Evolutionary conservation across 2,888 invertebrate species (phyloP).

Genomic region (Ommatoiulus sabulosus): DNA sequence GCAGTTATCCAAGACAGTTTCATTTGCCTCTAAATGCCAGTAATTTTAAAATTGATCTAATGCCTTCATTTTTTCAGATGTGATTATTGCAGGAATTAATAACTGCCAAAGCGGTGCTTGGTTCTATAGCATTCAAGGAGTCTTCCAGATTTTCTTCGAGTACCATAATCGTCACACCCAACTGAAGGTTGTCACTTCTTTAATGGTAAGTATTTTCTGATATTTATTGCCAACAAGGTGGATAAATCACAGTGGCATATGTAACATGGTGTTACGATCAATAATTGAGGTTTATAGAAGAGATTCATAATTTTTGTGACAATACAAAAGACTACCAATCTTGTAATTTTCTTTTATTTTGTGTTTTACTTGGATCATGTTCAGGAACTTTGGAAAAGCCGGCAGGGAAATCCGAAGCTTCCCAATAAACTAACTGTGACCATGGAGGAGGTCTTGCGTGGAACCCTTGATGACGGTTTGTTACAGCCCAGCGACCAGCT

Average conservation of each 20-base stretch:
- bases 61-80: conserved; percentile 58
- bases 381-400: conserved; percentile 58
- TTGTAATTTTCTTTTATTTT: too few species aligned
- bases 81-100: conserved; percentile 53
- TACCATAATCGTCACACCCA: conserved; percentile 57
- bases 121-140: conserved; percentile 59
- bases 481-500: neutral
- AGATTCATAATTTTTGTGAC: too few species aligned
- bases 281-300: too few species aligned
- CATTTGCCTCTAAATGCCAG: too few species aligned
- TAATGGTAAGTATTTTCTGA: conserved; percentile 53
- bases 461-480: neutral
- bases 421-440: conserved; percentile 54
- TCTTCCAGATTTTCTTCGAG: conserved; percentile 58
- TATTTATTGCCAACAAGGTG: too few species aligned
- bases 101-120: conserved; percentile 58
- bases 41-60: too few species aligned
- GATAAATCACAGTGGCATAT: too few species aligned
- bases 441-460: conserved; percentile 51
- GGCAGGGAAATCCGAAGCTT: conserved; percentile 53
- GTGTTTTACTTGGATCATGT: too few species aligned
- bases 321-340: too few species aligned
- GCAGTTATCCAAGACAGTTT: too few species aligned
- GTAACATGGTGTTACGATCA: too few species aligned
- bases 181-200: conserved; percentile 56